These are phyloP conservation scores for Pocillopora verrucosa DNA, from an alignment of 64 coral and sea anemone species.

Conservation along the genomic window DNA sequence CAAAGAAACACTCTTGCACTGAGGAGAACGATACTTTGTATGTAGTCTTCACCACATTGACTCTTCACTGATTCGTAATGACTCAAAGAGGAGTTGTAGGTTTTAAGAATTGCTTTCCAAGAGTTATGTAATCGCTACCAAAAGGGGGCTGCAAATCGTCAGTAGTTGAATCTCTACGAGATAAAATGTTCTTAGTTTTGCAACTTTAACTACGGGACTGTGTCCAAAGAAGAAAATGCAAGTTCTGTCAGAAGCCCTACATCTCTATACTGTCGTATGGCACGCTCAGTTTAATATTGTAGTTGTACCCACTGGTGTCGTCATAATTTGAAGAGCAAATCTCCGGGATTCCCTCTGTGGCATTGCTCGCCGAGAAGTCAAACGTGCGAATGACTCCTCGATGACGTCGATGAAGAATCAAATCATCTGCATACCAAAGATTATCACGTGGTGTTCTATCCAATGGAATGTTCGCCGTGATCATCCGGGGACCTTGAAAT, in stretches of 20 bases:
- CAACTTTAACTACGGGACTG: neutral
- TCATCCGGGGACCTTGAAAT: constrained; percentile 58
- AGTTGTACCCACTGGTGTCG: constrained; percentile 90
- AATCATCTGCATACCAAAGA: constrained; percentile 91
- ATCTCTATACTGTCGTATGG: constrained; percentile 85
- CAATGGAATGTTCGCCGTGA: constrained; percentile 81
- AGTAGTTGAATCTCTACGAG: too few relatives aligned
- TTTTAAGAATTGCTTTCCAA: too few relatives aligned
- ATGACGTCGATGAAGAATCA: constrained; percentile 90
- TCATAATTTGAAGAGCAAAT: constrained; percentile 89
- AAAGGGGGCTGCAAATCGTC: too few relatives aligned
- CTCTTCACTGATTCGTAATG: too few relatives aligned
- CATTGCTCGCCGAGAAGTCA: constrained; percentile 73
- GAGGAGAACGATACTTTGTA: too few relatives aligned
- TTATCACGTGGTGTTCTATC: constrained; percentile 63
- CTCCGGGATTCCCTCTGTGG: constrained; percentile 76
- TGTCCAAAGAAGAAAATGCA: too few relatives aligned
- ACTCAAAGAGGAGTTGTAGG: too few relatives aligned
- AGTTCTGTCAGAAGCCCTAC: neutral
- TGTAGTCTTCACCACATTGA: too few relatives aligned
- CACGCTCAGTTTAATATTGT: constrained; percentile 88
- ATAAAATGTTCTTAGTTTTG: too few relatives aligned
- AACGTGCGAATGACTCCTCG: constrained; percentile 71
- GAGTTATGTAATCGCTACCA: too few relatives aligned
- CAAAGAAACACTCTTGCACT: too few relatives aligned